Percentiles rank a stretch among this genome's conserved stretches.
Evolutionary conservation across 2,888 invertebrate species (phyloP).

Genomic region (Palloptera scutellata): DNA sequence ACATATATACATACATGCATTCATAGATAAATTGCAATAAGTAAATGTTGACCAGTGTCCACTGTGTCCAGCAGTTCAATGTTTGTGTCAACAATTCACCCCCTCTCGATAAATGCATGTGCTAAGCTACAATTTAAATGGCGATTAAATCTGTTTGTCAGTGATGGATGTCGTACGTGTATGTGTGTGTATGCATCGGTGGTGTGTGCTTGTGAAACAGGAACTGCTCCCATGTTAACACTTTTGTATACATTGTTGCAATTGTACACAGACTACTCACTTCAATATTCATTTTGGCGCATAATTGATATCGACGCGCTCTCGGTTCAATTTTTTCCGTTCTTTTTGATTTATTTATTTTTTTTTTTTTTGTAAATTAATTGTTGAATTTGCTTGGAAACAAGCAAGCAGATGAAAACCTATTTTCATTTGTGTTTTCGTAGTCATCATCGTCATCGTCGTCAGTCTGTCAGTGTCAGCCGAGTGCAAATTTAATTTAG

Average conservation of each 20-base stretch:
- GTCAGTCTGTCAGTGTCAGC: conserved; percentile 20
- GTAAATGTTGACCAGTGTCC: conserved; percentile 46
- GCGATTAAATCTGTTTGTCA: conserved; percentile 56
- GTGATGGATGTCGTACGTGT: conserved; percentile 47
- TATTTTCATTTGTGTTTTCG: too few species aligned
- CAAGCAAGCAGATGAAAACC: too few species aligned
- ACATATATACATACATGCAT: conserved; percentile 47
- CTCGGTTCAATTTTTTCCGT: too few species aligned
- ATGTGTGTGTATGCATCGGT: neutral
- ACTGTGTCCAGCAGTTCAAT: conserved; percentile 20
- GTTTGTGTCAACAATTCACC: neutral
- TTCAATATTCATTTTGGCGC: conserved; percentile 57
- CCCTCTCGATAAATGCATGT: conserved; percentile 16
- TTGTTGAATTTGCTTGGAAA: too few species aligned
- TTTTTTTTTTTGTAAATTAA: too few species aligned
- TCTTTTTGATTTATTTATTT: too few species aligned
- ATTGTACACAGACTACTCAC: conserved; percentile 32
- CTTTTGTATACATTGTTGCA: neutral
- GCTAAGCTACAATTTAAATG: conserved; percentile 53
- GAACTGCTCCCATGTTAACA: neutral
- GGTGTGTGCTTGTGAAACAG: neutral
- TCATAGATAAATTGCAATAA: conserved; percentile 47
- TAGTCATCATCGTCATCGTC: neutral
- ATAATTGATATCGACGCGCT: conserved; percentile 53
- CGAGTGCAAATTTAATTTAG: conserved; percentile 63